phyloP scores from a whole-genome alignment of 2,797 vertebrate genomes.

The Kryptolebias ocellatus region DNA sequence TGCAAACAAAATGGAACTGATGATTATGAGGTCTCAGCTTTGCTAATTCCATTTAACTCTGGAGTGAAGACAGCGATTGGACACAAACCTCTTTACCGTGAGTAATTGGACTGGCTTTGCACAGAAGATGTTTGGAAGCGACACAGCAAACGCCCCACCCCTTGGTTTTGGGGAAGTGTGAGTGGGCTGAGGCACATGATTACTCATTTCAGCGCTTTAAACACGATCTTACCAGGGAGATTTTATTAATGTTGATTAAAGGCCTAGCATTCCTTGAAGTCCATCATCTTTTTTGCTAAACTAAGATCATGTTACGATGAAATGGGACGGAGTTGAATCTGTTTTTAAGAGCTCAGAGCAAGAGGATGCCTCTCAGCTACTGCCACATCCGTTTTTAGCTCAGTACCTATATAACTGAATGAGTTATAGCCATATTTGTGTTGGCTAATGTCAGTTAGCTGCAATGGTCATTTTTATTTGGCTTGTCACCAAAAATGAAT shows the following conservation, averaged over 20 bases:
- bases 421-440: too few species aligned
- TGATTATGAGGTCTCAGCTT: conserved; percentile 57
- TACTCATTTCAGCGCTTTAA: conserved; percentile 54
- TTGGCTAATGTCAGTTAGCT: too few species aligned
- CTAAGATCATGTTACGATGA: too few species aligned
- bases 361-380: too few species aligned
- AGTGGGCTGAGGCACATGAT: conserved; percentile 36
- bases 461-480: too few species aligned
- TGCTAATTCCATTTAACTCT: conserved; percentile 65
- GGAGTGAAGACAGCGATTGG: conserved; percentile 43
- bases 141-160: conserved; percentile 30
- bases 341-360: too few species aligned
- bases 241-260: conserved; percentile 29
- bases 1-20: conserved; percentile 47
- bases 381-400: too few species aligned
- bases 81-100: conserved; percentile 43
- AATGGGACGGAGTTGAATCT: too few species aligned
- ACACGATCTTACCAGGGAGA: conserved; percentile 29
- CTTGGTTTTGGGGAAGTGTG: conserved; percentile 12
- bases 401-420: too few species aligned
- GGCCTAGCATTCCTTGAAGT: too few species aligned
- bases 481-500: too few species aligned
- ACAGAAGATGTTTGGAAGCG: conserved; percentile 54
- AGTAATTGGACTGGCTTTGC: conserved; percentile 50
- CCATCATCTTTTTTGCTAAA: too few species aligned